These are phyloP conservation scores for Psettodes erumei DNA, from an alignment of 2,113 vertebrate species.

Conservation along the genomic window DNA sequence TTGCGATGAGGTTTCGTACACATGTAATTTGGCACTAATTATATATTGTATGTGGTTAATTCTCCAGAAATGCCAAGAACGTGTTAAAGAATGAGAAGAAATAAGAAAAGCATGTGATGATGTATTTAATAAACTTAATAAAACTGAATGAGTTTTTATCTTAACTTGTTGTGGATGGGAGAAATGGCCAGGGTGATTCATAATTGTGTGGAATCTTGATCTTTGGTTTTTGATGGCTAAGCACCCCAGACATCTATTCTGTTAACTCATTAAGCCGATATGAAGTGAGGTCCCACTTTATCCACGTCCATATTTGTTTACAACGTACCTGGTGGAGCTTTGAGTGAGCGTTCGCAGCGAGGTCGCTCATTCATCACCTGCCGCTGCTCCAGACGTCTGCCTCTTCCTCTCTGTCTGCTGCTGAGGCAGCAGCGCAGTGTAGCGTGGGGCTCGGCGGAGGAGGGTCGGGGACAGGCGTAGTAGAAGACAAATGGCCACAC, in stretches of 20 bases:
- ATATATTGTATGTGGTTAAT: neutral
- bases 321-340: slow-evolving; percentile 27
- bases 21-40: neutral
- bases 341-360: slow-evolving; percentile 34
- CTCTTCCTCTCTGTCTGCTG: slow-evolving; percentile 57
- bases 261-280: neutral
- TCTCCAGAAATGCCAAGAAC: neutral
- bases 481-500: slow-evolving; percentile 78
- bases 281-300: slow-evolving; percentile 28
- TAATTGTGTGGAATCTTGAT: neutral
- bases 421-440: slow-evolving; percentile 73
- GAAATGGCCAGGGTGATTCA: neutral
- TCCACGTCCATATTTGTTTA: slow-evolving; percentile 57
- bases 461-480: slow-evolving; percentile 48
- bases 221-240: too few relatives aligned
- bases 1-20: neutral
- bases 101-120: too few relatives aligned
- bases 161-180: neutral
- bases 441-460: slow-evolving; percentile 55
- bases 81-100: neutral
- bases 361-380: slow-evolving; percentile 66
- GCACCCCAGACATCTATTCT: neutral
- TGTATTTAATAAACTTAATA: too few relatives aligned
- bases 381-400: slow-evolving; percentile 59
- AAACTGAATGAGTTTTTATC: neutral